Percentiles rank a stretch among this genome's conserved stretches.
phyloP scores from a whole-genome alignment of 2,888 invertebrate genomes.

The Melipona bicolor region DNA sequence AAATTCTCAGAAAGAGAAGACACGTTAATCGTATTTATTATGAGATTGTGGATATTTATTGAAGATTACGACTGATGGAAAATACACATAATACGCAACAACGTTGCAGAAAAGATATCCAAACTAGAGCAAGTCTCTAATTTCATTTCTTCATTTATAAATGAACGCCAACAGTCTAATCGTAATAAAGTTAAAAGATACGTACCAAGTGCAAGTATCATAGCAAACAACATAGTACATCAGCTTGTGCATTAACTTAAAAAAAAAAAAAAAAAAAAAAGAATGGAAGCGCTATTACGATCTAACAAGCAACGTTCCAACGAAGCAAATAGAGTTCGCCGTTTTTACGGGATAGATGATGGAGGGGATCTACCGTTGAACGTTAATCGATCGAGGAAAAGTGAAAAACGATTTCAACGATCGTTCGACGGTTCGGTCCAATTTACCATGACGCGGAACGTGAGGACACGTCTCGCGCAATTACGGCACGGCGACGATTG shows the following conservation, averaged over 20 bases:
- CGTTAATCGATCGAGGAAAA: constrained; percentile 20
- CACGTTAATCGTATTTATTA: no score
- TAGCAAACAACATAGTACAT: background rate
- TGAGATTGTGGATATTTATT: no score
- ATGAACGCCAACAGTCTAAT: background rate
- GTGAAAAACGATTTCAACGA: constrained; percentile 38
- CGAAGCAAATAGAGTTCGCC: background rate
- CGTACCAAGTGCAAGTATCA: background rate
- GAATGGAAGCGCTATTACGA: background rate
- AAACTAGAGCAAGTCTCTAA: no score
- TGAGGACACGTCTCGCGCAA: constrained; percentile 39
- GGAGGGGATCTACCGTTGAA: background rate
- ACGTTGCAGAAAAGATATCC: no score
- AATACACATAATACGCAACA: no score
- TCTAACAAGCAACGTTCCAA: constrained; percentile 1
- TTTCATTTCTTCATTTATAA: no score
- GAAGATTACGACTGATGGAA: no score
- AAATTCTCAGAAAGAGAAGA: no score
- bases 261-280: background rate
- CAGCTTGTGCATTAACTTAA: background rate
- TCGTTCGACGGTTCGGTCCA: constrained; percentile 13
- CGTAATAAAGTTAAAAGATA: background rate
- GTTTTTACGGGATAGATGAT: background rate
- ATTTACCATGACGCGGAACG: constrained; percentile 41
- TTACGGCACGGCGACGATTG: constrained; percentile 62